Base-by-base conservation (phyloP, 2,888 invertebrate species). In the Hololepta plana region DNA sequence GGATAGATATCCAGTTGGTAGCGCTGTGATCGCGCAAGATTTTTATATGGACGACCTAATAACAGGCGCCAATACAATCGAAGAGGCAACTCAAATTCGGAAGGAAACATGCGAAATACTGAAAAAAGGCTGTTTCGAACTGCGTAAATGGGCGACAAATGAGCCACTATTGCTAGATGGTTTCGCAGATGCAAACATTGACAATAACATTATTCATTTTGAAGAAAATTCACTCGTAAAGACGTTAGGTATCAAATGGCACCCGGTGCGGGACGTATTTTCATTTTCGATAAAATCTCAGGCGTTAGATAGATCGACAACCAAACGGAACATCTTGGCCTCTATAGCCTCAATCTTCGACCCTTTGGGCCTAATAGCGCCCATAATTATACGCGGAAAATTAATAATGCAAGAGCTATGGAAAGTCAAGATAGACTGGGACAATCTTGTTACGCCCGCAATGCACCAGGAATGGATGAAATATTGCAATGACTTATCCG, bases 1-100 rank as follows among this genome's bases (percentile, higher is more conserved):
- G 17, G 15, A 20, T 15, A 3, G 15, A 16, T 12, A 23, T 17
- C 8, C 12, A 7, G n/a, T n/a, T n/a, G n/a, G n/a, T n/a, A n/a
- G n/a, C n/a, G n/a, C n/a, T n/a, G 21, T 12, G 9, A 25, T 33
- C 13, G 15, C 15, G 12, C 10, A 32, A n/a, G 33, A 37, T 26
- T 31, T 37, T 20, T 35, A 35, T 24, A 33, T 38, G 4, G 34
- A 37, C 25, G 37, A 37, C 30, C 12, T 37, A 6, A 14, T 35
- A 11, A 35, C 34, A 10, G 32, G 35, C 13, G 17, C 17, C 4
- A 14, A 24, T 10, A 15, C 24, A 4, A 11, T 12, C 6, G 28
- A 28, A 4, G 16, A 23, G 8, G 23, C 23, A 8, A 23, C 8
- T 4, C n/a, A 24, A 8, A 16, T 22, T 4, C 12, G 12, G 9